phyloP scores from a whole-genome alignment of 2,113 vertebrate species.

The Cettia cetti region DNA sequence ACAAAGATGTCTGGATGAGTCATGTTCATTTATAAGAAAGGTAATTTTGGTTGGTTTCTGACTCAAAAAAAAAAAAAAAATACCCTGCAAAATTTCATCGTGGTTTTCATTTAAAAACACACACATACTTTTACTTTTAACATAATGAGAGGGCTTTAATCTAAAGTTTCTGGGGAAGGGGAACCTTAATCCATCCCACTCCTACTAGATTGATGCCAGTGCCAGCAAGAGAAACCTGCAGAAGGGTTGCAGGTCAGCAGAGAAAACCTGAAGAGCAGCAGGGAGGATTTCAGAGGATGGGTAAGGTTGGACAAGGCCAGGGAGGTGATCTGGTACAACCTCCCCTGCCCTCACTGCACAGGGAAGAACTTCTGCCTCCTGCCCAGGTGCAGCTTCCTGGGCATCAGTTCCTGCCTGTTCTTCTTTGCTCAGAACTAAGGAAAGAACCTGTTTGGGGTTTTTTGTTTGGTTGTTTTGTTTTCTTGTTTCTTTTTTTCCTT shows the following conservation, averaged over 20 bases:
- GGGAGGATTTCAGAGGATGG: neutral
- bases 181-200: neutral
- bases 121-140: neutral
- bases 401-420: neutral
- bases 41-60: neutral
- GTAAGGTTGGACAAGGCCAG: neutral
- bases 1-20: neutral
- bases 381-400: neutral
- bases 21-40: neutral
- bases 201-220: neutral
- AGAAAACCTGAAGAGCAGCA: neutral
- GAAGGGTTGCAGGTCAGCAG: neutral
- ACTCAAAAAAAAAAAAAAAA: neutral
- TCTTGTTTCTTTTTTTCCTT: neutral
- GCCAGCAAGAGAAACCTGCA: neutral
- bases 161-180: neutral
- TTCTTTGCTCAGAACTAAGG: neutral
- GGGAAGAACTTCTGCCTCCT: neutral
- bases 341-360: neutral
- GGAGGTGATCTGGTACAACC: neutral
- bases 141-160: accelerated
- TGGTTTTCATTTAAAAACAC: neutral
- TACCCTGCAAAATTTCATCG: neutral
- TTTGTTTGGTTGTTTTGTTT: neutral
- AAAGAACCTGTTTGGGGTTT: neutral